A percentile compares a stretch with the other conserved stretches of the same genome.
phyloP scores from a whole-genome alignment of 2,888 invertebrate genomes.

The Drosophila prolongata region DNA sequence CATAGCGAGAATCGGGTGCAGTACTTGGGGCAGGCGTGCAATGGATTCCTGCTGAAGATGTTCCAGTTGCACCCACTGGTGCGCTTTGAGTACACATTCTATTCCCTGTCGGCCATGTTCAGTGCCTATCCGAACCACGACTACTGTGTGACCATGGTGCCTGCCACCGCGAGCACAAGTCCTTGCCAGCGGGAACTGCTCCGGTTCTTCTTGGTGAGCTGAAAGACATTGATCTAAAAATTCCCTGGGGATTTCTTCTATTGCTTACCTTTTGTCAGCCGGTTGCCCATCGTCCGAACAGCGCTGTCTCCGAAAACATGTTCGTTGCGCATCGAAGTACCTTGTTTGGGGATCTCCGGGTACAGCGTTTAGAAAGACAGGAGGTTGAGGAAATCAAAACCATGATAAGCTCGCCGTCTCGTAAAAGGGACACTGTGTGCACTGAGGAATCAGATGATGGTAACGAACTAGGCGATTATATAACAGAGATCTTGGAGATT shows the following conservation, averaged over 20 bases:
- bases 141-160: constrained; percentile 82
- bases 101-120: constrained; percentile 88
- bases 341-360: constrained; percentile 67
- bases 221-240: rapidly evolving
- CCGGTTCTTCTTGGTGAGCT: constrained; percentile 73
- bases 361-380: constrained; percentile 38
- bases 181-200: constrained; percentile 48
- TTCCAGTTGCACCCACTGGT: constrained; percentile 68
- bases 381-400: constrained; percentile 49
- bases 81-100: constrained; percentile 52
- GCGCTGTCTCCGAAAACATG: constrained; percentile 59
- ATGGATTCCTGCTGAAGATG: constrained; percentile 72
- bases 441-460: neutral
- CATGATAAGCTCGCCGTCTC: neutral
- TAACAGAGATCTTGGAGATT: neutral
- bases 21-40: constrained; percentile 39
- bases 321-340: constrained; percentile 79
- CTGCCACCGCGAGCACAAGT: constrained; percentile 38
- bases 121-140: constrained; percentile 88
- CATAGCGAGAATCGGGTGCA: neutral
- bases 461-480: neutral
- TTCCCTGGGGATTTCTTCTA: neutral
- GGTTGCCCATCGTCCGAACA: constrained; percentile 66
- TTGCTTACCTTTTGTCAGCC: constrained; percentile 49
- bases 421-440: neutral